Evolutionary conservation across 2,888 invertebrate species (phyloP), one percentile per base, ranked within the genome.

Genomic region (Diaperis boleti): DNA sequence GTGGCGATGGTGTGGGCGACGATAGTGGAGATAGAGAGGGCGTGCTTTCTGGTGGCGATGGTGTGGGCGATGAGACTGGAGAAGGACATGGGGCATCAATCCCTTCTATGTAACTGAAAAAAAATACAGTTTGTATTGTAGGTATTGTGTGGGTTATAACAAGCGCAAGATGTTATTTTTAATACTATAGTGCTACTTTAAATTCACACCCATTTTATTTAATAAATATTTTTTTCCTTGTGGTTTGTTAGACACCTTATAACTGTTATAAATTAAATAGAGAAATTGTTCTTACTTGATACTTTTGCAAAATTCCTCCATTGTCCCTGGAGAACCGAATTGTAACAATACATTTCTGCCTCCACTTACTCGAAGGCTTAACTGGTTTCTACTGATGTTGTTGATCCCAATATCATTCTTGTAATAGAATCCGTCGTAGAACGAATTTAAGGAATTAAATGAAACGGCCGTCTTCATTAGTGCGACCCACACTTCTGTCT

Each of bases 131-230:
- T 20, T 20, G 20, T 20, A 20, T 26, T 17, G 35, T 55, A n/a
- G n/a, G 59, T 59, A 11, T 56, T 56, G 56, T 56, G 31, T 56
- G 56, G 45, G 45, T 47, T 56, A 56, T 56, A 33, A 56, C 41
- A 56, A 56, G 10, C 22, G 29, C 41, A 56, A 49, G 41, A 44
- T 56, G 41, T 42, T 56, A 42, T 49, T 50, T 50, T 56, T 49
- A 56, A 49, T 56, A 56, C 45, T 56, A 56, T 56, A 56, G 22
- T 45, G 45, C 45, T 56, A 56, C 45, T 56, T 56, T 56, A 56
- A 56, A 56, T 56, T 56, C 45, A 56, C 56, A 56, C 20, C 20
- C 6, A 20, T 20, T 20, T 20, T 20, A 20, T 20, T 20, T 20
- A 20, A 20, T 20, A 6, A 20, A 20, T 20, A 20, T 4, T 20